Evolutionary conservation across 1,140 invertebrate species (phyloP), one percentile per base, ranked within the genome.

Genomic region (Scaptodrosophila lebanonensis): DNA sequence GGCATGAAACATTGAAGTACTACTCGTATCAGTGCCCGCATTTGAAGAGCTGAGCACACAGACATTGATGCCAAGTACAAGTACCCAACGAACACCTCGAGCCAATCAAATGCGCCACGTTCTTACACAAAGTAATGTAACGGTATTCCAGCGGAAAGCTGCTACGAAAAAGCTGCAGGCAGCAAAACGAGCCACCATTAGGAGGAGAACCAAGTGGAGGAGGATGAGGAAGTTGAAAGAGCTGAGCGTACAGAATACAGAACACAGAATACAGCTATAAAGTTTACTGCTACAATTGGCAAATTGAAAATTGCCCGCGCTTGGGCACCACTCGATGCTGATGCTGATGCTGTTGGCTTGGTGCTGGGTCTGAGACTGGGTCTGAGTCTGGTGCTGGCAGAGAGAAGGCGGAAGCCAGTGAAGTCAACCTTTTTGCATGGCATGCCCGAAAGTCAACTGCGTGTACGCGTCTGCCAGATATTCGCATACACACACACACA

Each of bases 251-350:
- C n/a, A n/a, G n/a, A n/a, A n/a, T 39, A 40, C 22, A 22, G 5
- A 32, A 48, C 56, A 20, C 27, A 49, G 53, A 49, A 53, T 45
- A 82, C 69, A 82, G 75, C 75, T 82, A 79, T 66, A 82, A 70
- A 66, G 52, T 79, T 82, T 83, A 79, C 75, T 79, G 75, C 75
- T 79, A 82, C 75, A 79, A 79, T 79, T 79, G 75, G 75, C 75
- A 79, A 79, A 79, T 79, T 79, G 75, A 82, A 79, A 79, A 79
- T 79, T 79, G 66, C 62, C 63, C 60, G 73, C 73, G 65, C 63
- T 68, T 56, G 72, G 72, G 22, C 22, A 8, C 3, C 3, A 25
- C 8, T 3, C 66, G 52, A 27, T 40, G 35, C 8, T 36, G 27
- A 66, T 32, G 65, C 51, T 29, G 64, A 63, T 49, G 50, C 44